Evolutionary conservation across 2,797 vertebrate genomes (phyloP).

Genomic region (Linurgus olivaceus): DNA sequence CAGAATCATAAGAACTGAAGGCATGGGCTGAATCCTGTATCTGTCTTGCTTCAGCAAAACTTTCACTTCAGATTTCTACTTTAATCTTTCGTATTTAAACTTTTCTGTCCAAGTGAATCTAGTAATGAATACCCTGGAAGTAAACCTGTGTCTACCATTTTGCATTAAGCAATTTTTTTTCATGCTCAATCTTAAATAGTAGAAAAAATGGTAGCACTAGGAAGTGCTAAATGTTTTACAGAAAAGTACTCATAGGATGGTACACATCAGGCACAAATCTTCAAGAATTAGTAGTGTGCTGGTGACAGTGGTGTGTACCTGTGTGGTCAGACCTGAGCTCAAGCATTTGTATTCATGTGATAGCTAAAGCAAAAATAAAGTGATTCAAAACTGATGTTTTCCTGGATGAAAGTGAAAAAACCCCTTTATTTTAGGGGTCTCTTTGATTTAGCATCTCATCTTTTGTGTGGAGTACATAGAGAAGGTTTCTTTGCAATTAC

Average conservation of each 20-base stretch:
- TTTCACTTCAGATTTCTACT: not conserved
- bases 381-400: not conserved
- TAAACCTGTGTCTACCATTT: not conserved
- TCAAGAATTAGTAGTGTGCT: not conserved
- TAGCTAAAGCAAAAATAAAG: not conserved
- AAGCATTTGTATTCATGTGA: not conserved
- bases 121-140: not conserved
- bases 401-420: not conserved
- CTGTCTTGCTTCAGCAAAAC: not conserved
- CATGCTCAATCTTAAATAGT: not conserved
- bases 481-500: not conserved
- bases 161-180: not conserved
- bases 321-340: not conserved
- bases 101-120: not conserved
- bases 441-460: not conserved
- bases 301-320: not conserved
- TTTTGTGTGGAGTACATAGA: not conserved
- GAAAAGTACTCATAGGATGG: not conserved
- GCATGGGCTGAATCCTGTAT: not conserved
- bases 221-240: not conserved
- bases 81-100: not conserved
- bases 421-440: not conserved
- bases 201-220: not conserved
- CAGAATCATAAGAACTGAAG: not conserved
- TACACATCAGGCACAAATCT: not conserved